Percentiles rank a stretch among this genome's conserved stretches.
These are phyloP conservation scores for Scaptomyza graminum DNA, from an alignment of 1,140 invertebrate species.

Conservation along the genomic window DNA sequence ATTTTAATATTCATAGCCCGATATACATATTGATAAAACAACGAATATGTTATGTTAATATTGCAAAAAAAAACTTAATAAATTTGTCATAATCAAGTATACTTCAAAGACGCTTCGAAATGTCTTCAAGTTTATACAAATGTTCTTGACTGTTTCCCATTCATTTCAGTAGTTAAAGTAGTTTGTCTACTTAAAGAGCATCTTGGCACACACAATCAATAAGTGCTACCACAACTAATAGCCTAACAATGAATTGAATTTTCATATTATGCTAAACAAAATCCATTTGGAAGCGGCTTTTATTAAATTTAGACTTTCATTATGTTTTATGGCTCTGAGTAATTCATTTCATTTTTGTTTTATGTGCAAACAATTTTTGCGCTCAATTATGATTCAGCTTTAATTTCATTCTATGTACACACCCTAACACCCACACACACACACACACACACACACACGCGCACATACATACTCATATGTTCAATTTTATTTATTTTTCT, in stretches of 20 bases:
- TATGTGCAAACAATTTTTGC: slow-evolving; percentile 62
- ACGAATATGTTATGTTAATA: too few species aligned
- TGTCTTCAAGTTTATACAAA: too few species aligned
- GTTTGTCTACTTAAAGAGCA: background rate
- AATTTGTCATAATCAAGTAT: too few species aligned
- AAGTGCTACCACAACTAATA: slow-evolving; percentile 31
- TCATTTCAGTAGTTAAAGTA: background rate
- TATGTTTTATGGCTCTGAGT: slow-evolving; percentile 27
- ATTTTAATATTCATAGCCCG: too few species aligned
- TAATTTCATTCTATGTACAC: slow-evolving; percentile 56
- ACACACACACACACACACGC: slow-evolving; percentile 1
- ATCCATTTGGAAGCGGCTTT: slow-evolving; percentile 39
- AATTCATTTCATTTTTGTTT: slow-evolving; percentile 39
- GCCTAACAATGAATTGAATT: slow-evolving; percentile 64
- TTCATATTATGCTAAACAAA: slow-evolving; percentile 48
- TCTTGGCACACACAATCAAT: background rate
- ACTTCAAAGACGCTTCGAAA: too few species aligned
- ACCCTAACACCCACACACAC: background rate
- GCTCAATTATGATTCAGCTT: slow-evolving; percentile 64
- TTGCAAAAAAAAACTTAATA: too few species aligned
- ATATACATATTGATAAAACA: too few species aligned
- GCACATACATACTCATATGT: slow-evolving; percentile 4
- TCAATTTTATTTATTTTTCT: background rate
- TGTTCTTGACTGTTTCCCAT: background rate
- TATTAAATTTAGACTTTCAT: slow-evolving; percentile 46